These are phyloP conservation scores for Axinella damicornis DNA, from an alignment of 37 sponge, comb jelly and placozoan genomes.

Conservation along the genomic window DNA sequence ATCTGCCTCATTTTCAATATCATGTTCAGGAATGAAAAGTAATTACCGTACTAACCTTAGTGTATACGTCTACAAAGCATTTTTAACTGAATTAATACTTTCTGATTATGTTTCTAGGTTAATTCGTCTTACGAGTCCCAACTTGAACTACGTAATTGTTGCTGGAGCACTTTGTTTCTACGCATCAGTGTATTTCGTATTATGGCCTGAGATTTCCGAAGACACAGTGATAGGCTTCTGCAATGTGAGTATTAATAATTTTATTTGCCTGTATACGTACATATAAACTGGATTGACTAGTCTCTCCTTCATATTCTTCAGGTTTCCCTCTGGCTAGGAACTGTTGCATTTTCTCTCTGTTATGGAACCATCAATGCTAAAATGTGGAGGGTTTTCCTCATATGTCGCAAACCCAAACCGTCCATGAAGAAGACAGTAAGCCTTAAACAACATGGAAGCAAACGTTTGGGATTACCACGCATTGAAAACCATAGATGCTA, in stretches of 20 bases:
- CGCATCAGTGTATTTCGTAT: slow-evolving; percentile 19
- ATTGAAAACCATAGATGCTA: too few species aligned
- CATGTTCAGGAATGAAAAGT: slow-evolving; percentile 57
- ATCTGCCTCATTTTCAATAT: slow-evolving; percentile 60
- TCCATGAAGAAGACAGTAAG: slow-evolving; percentile 47
- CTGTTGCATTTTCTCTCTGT: slow-evolving; percentile 40
- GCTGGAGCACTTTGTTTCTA: slow-evolving; percentile 49
- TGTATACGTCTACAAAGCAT: too few species aligned
- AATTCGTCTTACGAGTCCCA: slow-evolving; percentile 53
- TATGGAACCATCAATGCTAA: slow-evolving; percentile 54
- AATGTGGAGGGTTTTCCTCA: slow-evolving; percentile 61
- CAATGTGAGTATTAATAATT: slow-evolving; percentile 56
- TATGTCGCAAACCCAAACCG: slow-evolving; percentile 36
- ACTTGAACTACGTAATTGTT: slow-evolving; percentile 56
- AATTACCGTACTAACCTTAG: neutral
- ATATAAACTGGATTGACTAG: too few species aligned
- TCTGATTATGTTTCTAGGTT: slow-evolving; percentile 16
- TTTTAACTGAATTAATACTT: too few species aligned
- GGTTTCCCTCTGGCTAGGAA: slow-evolving; percentile 18
- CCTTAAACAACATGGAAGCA: too few species aligned
- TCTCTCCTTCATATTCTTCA: too few species aligned
- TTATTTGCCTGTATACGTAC: too few species aligned
- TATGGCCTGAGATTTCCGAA: neutral
- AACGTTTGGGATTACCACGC: too few species aligned
- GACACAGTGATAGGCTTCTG: slow-evolving; percentile 9